Conservation (phyloP, 1,140 invertebrate genomes). For the Atta texana region DNA sequence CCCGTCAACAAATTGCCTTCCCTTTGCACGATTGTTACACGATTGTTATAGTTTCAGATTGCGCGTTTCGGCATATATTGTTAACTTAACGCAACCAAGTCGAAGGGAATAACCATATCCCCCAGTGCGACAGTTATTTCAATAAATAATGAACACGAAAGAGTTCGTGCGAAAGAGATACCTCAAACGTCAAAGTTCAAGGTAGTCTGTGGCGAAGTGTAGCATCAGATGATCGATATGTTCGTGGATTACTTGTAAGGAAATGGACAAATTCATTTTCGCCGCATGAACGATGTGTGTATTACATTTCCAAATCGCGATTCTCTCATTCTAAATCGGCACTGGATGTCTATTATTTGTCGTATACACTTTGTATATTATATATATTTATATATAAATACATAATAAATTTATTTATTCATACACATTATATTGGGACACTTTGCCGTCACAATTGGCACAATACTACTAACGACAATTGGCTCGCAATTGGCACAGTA, state of each 20-base stretch:
- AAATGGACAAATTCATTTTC: conserved; percentile 63
- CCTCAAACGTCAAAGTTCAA: conserved; percentile 78
- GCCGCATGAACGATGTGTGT: conserved; percentile 35
- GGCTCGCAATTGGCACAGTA: conserved; percentile 49
- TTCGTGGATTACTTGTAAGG: conserved; percentile 59
- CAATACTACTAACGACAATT: conserved; percentile 11
- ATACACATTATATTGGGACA: conserved; percentile 6
- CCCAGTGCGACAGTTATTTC: conserved; percentile 63
- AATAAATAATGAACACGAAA: conserved; percentile 74
- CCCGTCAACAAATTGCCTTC: neutral
- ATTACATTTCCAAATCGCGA: conserved; percentile 22
- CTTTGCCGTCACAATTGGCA: neutral
- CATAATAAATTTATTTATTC: neutral
- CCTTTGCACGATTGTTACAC: conserved; percentile 47
- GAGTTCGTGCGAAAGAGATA: conserved; percentile 71
- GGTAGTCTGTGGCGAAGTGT: conserved; percentile 66
- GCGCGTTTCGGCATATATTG: conserved; percentile 51
- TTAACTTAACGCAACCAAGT: conserved; percentile 57
- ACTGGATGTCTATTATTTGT: conserved; percentile 23
- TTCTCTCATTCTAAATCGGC: conserved; percentile 14
- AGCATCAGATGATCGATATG: conserved; percentile 73
- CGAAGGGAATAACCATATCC: conserved; percentile 51
- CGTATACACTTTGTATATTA: neutral
- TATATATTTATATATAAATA: neutral
- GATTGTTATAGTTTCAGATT: conserved; percentile 59